Conservation (phyloP, 2,888 invertebrate genomes). For the Frankliniella intonsa region DNA sequence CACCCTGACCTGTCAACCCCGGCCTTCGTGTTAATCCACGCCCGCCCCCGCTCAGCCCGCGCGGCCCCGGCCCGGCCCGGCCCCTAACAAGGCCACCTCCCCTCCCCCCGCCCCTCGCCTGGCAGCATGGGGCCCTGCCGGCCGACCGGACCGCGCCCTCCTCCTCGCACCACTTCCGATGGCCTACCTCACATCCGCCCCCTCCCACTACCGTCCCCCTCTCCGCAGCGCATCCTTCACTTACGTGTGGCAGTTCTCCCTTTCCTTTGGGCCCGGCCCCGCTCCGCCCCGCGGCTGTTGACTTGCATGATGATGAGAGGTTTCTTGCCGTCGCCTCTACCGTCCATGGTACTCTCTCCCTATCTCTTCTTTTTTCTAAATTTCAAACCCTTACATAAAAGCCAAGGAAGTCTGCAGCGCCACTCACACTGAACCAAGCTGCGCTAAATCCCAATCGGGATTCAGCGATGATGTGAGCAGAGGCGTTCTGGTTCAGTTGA, state of each 20-base stretch:
- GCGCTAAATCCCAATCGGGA: too few species aligned
- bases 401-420: too few species aligned
- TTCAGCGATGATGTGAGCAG: too few species aligned
- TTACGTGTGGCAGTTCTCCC: too few species aligned
- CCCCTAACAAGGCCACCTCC: neutral
- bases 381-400: too few species aligned
- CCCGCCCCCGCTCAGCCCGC: neutral
- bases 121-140: too few species aligned
- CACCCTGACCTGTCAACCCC: conserved; percentile 2
- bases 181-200: too few species aligned
- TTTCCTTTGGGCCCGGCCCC: neutral
- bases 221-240: neutral
- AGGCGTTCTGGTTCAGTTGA: too few species aligned
- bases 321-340: neutral
- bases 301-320: conserved; percentile 18
- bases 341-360: neutral
- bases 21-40: conserved; percentile 6
- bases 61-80: neutral
- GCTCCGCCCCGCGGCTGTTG: neutral
- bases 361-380: neutral
- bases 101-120: neutral
- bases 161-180: neutral
- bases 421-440: too few species aligned
- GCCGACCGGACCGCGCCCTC: too few species aligned
- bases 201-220: too few species aligned